phyloP scores from a whole-genome alignment of 2,888 invertebrate species.

The Tinea pellionella region DNA sequence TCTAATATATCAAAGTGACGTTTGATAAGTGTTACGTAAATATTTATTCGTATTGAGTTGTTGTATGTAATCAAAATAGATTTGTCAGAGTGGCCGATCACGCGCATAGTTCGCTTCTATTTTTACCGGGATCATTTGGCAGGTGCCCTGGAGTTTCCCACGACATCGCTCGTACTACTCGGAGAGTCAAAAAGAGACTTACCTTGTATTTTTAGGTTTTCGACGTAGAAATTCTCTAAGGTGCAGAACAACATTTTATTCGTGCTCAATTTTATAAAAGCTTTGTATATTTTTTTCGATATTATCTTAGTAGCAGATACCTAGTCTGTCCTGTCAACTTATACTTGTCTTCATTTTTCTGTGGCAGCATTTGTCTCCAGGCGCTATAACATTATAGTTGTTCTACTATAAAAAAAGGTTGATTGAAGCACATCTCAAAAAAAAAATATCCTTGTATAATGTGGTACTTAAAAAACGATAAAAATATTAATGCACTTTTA shows the following conservation, averaged over 20 bases:
- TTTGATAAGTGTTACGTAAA: slow-evolving; percentile 2
- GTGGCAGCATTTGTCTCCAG: too few species aligned
- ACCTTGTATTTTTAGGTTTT: neutral
- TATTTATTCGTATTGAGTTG: slow-evolving; percentile 5
- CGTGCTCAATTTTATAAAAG: slow-evolving; percentile 18
- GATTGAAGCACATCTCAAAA: too few species aligned
- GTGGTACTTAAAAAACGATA: too few species aligned
- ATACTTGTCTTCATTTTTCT: too few species aligned
- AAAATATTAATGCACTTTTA: too few species aligned
- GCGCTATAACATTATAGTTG: too few species aligned
- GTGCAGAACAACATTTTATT: neutral
- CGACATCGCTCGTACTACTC: neutral
- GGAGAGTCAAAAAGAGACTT: neutral
- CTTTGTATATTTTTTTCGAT: too few species aligned
- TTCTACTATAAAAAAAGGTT: too few species aligned
- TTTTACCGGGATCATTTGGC: slow-evolving; percentile 62
- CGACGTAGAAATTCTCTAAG: slow-evolving; percentile 10
- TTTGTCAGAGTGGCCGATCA: slow-evolving; percentile 48
- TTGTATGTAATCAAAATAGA: slow-evolving; percentile 37
- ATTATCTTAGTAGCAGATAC: too few species aligned
- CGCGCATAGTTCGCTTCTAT: slow-evolving; percentile 53
- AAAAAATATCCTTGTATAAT: too few species aligned
- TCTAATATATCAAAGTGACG: neutral
- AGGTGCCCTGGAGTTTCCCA: slow-evolving; percentile 29
- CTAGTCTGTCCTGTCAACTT: too few species aligned